Base-by-base conservation (phyloP, 2,888 invertebrate species). In the Muscina levida region DNA sequence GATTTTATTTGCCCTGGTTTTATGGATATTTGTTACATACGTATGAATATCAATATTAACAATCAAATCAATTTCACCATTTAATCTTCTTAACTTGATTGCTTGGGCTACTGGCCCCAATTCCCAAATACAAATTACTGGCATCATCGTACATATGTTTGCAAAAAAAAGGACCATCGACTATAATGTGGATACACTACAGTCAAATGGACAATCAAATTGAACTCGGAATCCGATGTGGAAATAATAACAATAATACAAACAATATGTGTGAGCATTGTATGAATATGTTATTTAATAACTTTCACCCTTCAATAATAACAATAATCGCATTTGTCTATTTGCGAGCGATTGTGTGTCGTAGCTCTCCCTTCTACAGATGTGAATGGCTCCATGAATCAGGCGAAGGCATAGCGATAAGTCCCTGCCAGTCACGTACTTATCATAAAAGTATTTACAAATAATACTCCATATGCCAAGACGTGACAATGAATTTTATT, bases 401-500 rank as follows among this genome's bases (percentile, higher is more conserved):
- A 71, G 19, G 24, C 59, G 62, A 56, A 42, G 8, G 59, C 10
- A 24, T n/a, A 13, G 19, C 24, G 22, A 37, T 19, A 72, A 53
- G 79, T 57, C 70, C 42, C 62, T 68, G 86, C 82, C 84, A 86
- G 87, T 88, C 87, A 87, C 87, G 87, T 87, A 84, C 85, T 83
- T 82, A 84, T 85, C 87, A 88, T 88, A 87, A 87, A 88, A 87
- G 87, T 88, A 88, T 87, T 87, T 88, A 87, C 87, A 88, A 88
- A 87, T 87, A 87, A 87, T 87, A 87, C 87, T 87, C 88, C 87
- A 87, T 88, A 87, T 88, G 88, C 84, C 83, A 87, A 88, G 87
- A 87, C 87, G 88, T 87, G 87, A 87, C 88, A 88, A 88, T 88
- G 87, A 88, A 87, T 87, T 88, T 85, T 87, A 86, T 87, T 62